phyloP scores from a whole-genome alignment of 2,797 vertebrate species.

The Thaleichthys pacificus region DNA sequence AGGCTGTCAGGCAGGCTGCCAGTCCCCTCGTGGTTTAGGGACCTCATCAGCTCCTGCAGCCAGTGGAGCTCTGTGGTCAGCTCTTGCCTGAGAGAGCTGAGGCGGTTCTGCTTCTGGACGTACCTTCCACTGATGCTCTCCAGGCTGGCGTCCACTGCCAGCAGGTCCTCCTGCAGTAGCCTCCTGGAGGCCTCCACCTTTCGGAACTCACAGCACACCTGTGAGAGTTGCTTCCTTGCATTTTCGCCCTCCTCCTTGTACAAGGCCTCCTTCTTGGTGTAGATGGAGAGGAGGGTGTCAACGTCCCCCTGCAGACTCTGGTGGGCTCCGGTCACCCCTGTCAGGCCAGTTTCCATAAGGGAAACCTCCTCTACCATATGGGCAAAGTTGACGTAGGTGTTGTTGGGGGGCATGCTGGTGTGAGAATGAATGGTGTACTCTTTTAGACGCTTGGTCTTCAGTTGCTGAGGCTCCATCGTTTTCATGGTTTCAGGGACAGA shows the following conservation, averaged over 20 bases:
- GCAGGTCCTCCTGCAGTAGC: conserved; percentile 79
- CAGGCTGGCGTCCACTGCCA: conserved; percentile 64
- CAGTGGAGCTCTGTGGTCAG: conserved; percentile 80
- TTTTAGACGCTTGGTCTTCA: conserved; percentile 85
- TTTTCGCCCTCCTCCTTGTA: conserved; percentile 83
- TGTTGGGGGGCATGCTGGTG: conserved; percentile 86
- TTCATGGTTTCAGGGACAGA: conserved; percentile 57
- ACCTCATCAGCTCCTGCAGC: conserved; percentile 80
- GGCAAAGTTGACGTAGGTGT: conserved; percentile 86
- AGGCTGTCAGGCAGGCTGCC: conserved; percentile 56
- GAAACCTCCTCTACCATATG: conserved; percentile 79
- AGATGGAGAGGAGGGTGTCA: conserved; percentile 83
- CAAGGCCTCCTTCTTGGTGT: conserved; percentile 86
- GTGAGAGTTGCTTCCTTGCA: conserved; percentile 80
- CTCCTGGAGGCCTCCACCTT: conserved; percentile 79
- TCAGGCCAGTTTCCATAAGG: conserved; percentile 63
- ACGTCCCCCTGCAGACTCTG: conserved; percentile 80
- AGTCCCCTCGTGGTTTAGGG: conserved; percentile 66
- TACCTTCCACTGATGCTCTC: conserved; percentile 68
- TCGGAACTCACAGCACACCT: conserved; percentile 80
- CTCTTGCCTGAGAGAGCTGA: conserved; percentile 79
- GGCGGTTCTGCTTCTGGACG: conserved; percentile 73
- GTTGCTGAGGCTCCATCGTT: conserved; percentile 70
- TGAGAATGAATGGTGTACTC: conserved; percentile 89
- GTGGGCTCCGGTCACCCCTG: conserved; percentile 63